Evolutionary conservation across 2,888 invertebrate genomes (phyloP).

Genomic region (Meganola albula): DNA sequence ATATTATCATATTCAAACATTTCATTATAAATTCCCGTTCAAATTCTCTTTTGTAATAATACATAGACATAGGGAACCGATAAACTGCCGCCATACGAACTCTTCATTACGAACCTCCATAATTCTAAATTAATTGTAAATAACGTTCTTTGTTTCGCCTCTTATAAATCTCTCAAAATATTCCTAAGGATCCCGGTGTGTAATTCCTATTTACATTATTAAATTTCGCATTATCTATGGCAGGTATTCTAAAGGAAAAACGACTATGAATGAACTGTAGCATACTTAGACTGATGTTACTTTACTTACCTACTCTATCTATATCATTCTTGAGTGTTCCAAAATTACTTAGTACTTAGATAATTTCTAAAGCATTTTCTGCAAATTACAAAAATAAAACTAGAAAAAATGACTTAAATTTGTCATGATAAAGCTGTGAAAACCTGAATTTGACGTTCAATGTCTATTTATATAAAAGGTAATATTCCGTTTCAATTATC

Average conservation of each 20-base stretch:
- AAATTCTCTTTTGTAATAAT: constrained; percentile 12
- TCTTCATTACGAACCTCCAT: constrained; percentile 48
- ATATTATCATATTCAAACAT: constrained; percentile 10
- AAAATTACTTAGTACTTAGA: too few species aligned
- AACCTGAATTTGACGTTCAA: constrained; percentile 24
- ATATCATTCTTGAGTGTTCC: too few species aligned
- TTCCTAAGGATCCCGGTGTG: constrained; percentile 47
- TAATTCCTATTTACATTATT: constrained; percentile 64
- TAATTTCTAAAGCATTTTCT: too few species aligned
- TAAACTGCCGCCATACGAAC: constrained; percentile 29
- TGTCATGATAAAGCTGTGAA: too few species aligned
- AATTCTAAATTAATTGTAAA: constrained; percentile 57
- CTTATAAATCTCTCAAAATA: constrained; percentile 61
- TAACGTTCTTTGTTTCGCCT: constrained; percentile 47
- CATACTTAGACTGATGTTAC: too few species aligned
- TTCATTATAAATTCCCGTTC: constrained; percentile 12
- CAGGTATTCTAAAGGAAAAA: too few species aligned
- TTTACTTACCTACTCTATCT: too few species aligned
- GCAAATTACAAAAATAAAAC: too few species aligned
- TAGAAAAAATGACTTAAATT: too few species aligned
- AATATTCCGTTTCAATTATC: constrained; percentile 49
- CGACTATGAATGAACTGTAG: too few species aligned
- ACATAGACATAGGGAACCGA: constrained; percentile 6
- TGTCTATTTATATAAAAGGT: constrained; percentile 36
- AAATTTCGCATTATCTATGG: too few species aligned